phyloP scores from a whole-genome alignment of 1,140 invertebrate genomes.

The Ganaspis sp. region DNA sequence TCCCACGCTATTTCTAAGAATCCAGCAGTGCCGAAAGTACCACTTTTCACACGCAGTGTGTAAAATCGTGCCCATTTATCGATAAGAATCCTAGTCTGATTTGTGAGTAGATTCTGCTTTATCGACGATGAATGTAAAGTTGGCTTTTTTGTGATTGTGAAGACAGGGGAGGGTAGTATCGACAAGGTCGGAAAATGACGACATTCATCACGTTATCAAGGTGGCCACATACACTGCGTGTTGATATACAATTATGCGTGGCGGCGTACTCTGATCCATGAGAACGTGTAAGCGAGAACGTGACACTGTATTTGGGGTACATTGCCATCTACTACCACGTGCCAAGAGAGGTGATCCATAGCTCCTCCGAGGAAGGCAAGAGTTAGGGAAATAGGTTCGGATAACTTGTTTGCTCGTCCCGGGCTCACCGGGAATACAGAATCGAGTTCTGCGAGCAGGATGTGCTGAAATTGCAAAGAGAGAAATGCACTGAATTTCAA shows the following conservation, averaged over 20 bases:
- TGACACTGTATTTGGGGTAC: constrained; percentile 49
- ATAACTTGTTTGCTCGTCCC: constrained; percentile 74
- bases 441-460: constrained; percentile 52
- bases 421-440: constrained; percentile 70
- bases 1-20: too few relatives aligned
- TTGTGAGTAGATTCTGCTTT: too few relatives aligned
- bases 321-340: constrained; percentile 60
- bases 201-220: constrained; percentile 75
- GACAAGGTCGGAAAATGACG: neutral
- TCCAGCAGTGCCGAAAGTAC: too few relatives aligned
- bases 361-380: constrained; percentile 72
- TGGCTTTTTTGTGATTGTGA: neutral
- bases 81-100: too few relatives aligned
- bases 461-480: constrained; percentile 67
- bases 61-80: too few relatives aligned
- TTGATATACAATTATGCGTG: constrained; percentile 77
- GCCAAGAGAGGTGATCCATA: constrained; percentile 72
- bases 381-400: constrained; percentile 75
- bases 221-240: constrained; percentile 68
- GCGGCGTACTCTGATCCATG: constrained; percentile 65
- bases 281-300: constrained; percentile 56
- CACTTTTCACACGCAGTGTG: too few relatives aligned
- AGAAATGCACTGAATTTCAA: constrained; percentile 34
- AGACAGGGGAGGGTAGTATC: neutral
- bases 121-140: neutral